These are phyloP conservation scores for Drosophila setosimentum DNA, from an alignment of 2,888 invertebrate species.

Conservation along the genomic window DNA sequence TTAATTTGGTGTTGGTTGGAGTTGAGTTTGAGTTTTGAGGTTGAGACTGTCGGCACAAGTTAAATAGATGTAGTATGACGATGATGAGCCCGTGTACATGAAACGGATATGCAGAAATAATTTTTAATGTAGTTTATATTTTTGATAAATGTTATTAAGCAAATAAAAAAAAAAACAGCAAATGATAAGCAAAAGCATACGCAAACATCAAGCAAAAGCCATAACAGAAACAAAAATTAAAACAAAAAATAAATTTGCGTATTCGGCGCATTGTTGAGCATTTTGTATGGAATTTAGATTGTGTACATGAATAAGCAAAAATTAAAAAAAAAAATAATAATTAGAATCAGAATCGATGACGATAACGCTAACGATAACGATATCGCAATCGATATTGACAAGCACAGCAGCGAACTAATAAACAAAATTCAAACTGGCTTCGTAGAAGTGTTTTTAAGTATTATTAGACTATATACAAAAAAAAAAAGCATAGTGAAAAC, in stretches of 20 bases:
- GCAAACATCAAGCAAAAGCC: slow-evolving; percentile 33
- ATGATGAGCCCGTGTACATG: slow-evolving; percentile 12
- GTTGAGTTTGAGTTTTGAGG: slow-evolving; percentile 40
- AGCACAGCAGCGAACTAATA: slow-evolving; percentile 60
- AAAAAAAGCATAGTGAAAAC: slow-evolving; percentile 44
- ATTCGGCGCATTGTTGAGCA: slow-evolving; percentile 67
- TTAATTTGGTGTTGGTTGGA: slow-evolving; percentile 42
- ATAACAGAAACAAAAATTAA: slow-evolving; percentile 1
- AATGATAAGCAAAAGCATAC: slow-evolving; percentile 41
- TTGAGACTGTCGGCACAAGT: slow-evolving; percentile 56
- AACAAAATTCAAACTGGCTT: slow-evolving; percentile 77
- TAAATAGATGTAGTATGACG: slow-evolving; percentile 34
- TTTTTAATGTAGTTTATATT: slow-evolving; percentile 83
- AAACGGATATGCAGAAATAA: slow-evolving; percentile 49
- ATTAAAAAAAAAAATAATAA: slow-evolving; percentile 1
- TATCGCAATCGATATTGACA: slow-evolving; percentile 23
- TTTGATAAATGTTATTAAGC: slow-evolving; percentile 84
- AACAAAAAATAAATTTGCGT: slow-evolving; percentile 13
- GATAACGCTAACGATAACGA: slow-evolving; percentile 18
- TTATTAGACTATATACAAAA: slow-evolving; percentile 69
- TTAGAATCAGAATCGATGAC: slow-evolving; percentile 11
- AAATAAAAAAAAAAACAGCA: slow-evolving; percentile 7
- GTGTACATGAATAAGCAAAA: slow-evolving; percentile 51
- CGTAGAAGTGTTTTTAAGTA: slow-evolving; percentile 81
- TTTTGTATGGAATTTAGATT: slow-evolving; percentile 74